A percentile compares a stretch with the other conserved stretches of the same genome.
These are phyloP conservation scores for Aleiodes sp. DNA, from an alignment of 1,140 invertebrate genomes.

Conservation along the genomic window DNA sequence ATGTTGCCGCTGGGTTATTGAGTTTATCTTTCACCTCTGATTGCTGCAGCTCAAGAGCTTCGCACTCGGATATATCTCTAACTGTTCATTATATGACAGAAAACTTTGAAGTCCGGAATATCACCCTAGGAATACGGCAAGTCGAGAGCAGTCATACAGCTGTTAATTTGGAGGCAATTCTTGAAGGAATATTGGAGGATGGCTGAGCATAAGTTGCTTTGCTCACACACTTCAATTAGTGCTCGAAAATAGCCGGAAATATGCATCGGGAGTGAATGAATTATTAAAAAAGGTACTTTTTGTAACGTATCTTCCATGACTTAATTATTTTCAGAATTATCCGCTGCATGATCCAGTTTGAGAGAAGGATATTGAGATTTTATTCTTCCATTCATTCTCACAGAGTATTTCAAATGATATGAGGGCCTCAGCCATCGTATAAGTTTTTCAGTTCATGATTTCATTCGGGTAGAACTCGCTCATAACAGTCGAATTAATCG, in stretches of 20 bases:
- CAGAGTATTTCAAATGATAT: too few relatives aligned
- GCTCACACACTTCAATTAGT: neutral
- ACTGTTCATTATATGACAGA: constrained; percentile 10
- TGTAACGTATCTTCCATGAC: too few relatives aligned
- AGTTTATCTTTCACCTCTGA: constrained; percentile 14
- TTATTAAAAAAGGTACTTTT: too few relatives aligned
- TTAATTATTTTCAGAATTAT: too few relatives aligned
- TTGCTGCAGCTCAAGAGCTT: neutral
- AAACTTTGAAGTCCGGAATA: constrained; percentile 13
- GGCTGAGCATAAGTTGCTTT: neutral
- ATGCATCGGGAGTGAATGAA: too few relatives aligned
- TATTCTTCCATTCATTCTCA: too few relatives aligned
- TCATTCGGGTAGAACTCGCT: too few relatives aligned
- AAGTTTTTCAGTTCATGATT: too few relatives aligned
- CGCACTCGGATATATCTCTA: neutral
- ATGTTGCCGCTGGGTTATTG: neutral
- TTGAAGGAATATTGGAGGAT: neutral
- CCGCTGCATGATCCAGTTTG: too few relatives aligned
- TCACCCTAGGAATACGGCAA: constrained; percentile 1
- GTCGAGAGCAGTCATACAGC: neutral
- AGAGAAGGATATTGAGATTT: too few relatives aligned
- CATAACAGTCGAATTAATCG: too few relatives aligned
- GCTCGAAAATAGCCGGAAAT: neutral
- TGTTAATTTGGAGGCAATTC: neutral
- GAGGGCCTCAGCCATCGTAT: too few relatives aligned